Conservation (phyloP, 2,888 invertebrate genomes). For the Sthenelais limicola region DNA sequence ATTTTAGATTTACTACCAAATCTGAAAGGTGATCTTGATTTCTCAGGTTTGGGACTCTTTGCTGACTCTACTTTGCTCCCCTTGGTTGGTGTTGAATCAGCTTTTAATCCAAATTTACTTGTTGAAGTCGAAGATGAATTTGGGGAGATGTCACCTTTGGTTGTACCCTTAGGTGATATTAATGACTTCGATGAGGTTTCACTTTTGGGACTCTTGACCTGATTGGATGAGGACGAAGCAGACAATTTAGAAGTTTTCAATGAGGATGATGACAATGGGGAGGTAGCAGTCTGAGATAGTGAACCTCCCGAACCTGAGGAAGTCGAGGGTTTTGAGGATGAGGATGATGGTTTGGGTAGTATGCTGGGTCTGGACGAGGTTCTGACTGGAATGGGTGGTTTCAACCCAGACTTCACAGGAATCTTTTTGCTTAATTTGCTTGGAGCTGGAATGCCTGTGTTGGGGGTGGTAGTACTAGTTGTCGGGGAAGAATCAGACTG, state of each 20-base stretch:
- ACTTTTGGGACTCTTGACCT: slow-evolving; percentile 7
- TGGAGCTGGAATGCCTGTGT: neutral
- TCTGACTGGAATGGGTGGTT: slow-evolving; percentile 25
- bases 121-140: too few species aligned
- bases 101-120: too few species aligned
- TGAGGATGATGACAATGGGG: slow-evolving; percentile 26
- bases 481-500: neutral
- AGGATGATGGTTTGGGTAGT: slow-evolving; percentile 38
- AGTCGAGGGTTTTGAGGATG: slow-evolving; percentile 33
- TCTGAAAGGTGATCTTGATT: slow-evolving; percentile 23
- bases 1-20: slow-evolving; percentile 26
- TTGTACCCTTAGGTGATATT: too few species aligned
- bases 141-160: too few species aligned
- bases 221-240: neutral
- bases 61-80: too few species aligned
- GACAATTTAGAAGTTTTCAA: neutral
- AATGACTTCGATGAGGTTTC: neutral
- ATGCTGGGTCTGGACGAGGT: slow-evolving; percentile 40
- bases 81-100: too few species aligned
- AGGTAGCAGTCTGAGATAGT: too few species aligned
- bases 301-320: too few species aligned
- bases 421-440: slow-evolving; percentile 14
- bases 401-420: slow-evolving; percentile 23
- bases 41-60: neutral
- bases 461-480: neutral